Evolutionary conservation across 2,797 vertebrate genomes (phyloP).

Genomic region (Agapornis canus): DNA sequence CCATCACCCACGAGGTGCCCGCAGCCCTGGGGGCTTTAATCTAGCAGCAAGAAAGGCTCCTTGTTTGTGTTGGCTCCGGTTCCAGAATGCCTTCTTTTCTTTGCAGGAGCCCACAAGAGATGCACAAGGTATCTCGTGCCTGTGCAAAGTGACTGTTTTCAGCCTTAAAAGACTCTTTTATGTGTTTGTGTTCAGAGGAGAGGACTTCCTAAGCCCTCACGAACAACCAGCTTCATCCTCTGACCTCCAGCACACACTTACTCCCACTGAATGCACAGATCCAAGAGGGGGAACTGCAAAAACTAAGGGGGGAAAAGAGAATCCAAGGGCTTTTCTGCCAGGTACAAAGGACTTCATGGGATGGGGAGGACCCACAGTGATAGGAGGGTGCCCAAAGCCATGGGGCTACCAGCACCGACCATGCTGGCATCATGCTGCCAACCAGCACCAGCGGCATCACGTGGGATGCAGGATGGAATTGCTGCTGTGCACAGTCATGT

Average conservation of each 20-base stretch:
- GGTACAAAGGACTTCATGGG: not conserved
- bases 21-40: not conserved
- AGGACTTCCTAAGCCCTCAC: not conserved
- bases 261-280: fast-evolving
- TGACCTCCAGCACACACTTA: fast-evolving
- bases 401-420: fast-evolving
- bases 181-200: not conserved
- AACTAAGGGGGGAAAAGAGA: not conserved
- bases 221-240: not conserved
- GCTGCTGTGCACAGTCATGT: fast-evolving
- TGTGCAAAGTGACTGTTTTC: not conserved
- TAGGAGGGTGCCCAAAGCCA: not conserved
- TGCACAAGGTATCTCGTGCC: not conserved
- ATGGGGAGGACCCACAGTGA: fast-evolving
- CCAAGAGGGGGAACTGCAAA: not conserved
- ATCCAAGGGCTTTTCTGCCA: not conserved
- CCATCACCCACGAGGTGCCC: not conserved
- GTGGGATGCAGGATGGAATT: not conserved
- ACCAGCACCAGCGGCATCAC: not conserved
- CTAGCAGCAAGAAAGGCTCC: not conserved
- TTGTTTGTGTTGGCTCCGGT: not conserved
- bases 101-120: not conserved
- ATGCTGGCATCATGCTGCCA: fast-evolving
- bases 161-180: conserved; percentile 3
- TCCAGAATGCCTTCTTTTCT: not conserved